Evolutionary conservation across 2,797 vertebrate genomes (phyloP).

Genomic region (Pangasius macronema): DNA sequence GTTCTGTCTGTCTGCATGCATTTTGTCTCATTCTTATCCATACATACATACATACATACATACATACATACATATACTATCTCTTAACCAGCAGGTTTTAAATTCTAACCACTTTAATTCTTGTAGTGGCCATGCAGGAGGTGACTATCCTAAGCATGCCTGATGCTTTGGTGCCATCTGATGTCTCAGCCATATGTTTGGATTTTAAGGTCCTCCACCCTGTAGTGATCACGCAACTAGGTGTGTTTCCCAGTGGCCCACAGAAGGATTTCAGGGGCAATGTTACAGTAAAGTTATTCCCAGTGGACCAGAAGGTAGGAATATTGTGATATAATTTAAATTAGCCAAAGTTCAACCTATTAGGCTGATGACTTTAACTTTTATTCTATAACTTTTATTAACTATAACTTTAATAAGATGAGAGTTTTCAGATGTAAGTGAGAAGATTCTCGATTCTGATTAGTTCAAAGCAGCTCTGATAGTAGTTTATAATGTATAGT

Average conservation of each 20-base stretch:
- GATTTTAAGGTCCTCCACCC: conserved; percentile 94
- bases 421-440: background rate
- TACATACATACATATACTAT: too few species aligned
- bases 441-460: background rate
- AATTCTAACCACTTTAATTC: conserved; percentile 7
- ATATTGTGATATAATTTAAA: background rate
- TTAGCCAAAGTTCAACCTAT: background rate
- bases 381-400: too few species aligned
- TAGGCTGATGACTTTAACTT: background rate
- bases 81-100: background rate
- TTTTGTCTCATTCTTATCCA: background rate
- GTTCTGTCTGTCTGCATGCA: background rate
- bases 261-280: conserved; percentile 81
- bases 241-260: conserved; percentile 82
- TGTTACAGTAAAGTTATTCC: conserved; percentile 90
- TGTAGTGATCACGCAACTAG: conserved; percentile 90
- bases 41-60: too few species aligned
- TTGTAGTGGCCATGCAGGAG: conserved; percentile 74
- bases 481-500: background rate
- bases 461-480: background rate
- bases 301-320: conserved; percentile 92
- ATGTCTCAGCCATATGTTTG: conserved; percentile 83
- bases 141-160: conserved; percentile 82
- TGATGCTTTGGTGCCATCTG: conserved; percentile 75
- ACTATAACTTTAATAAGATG: background rate